These are phyloP conservation scores for Vanessa tameamea DNA, from an alignment of 1,140 invertebrate genomes.

Conservation along the genomic window DNA sequence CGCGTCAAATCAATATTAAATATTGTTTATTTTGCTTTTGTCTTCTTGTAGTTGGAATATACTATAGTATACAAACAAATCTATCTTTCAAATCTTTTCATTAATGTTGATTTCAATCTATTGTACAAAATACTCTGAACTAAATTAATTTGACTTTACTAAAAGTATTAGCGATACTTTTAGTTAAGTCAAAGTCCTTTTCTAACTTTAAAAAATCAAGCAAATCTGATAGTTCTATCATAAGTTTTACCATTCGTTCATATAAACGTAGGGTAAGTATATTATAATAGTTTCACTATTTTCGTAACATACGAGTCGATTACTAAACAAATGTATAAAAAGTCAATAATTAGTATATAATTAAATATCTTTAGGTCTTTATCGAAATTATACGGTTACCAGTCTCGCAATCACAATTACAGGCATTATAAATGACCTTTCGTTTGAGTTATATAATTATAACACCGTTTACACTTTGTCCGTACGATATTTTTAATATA, in stretches of 20 bases:
- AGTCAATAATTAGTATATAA: conserved; percentile 1
- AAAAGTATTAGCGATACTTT: too few species aligned
- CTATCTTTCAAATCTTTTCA: too few species aligned
- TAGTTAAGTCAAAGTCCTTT: too few species aligned
- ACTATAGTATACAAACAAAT: too few species aligned
- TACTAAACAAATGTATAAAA: background rate
- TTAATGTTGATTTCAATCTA: too few species aligned
- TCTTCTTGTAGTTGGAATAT: too few species aligned
- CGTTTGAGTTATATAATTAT: conserved; percentile 5
- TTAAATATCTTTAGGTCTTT: conserved; percentile 17
- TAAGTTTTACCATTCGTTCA: background rate
- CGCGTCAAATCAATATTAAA: too few species aligned
- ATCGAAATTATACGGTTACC: conserved; percentile 18
- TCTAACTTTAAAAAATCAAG: too few species aligned
- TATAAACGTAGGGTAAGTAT: background rate
- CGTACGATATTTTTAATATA: background rate
- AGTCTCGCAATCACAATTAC: conserved; percentile 17
- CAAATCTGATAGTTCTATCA: too few species aligned
- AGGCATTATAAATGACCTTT: conserved; percentile 31
- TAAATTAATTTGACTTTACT: too few species aligned
- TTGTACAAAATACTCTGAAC: too few species aligned
- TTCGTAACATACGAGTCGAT: background rate
- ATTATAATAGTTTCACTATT: background rate
- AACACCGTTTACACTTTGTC: conserved; percentile 21
- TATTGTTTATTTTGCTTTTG: too few species aligned